These are phyloP conservation scores for Trachelipus rathkii DNA, from an alignment of 1,140 invertebrate genomes.

Conservation along the genomic window DNA sequence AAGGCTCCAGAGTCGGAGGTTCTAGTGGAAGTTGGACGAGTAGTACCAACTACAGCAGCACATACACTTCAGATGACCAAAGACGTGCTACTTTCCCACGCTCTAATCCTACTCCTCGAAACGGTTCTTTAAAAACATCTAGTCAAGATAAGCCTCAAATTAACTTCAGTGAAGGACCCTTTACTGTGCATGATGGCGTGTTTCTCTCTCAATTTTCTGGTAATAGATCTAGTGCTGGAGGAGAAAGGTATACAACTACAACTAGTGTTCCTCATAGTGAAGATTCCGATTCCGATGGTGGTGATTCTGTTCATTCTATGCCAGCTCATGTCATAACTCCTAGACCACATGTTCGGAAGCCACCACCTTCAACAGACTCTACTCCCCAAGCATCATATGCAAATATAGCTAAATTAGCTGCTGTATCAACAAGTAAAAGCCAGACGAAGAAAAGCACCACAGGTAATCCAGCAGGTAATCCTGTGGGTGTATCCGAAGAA, in stretches of 20 bases:
- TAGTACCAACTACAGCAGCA: conserved; percentile 24
- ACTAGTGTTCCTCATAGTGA: conserved; percentile 43
- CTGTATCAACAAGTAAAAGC: conserved; percentile 32
- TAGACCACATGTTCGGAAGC: conserved; percentile 41
- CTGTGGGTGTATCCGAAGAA: neutral
- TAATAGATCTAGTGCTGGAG: conserved; percentile 34
- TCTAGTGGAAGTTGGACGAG: conserved; percentile 22
- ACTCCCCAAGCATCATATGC: conserved; percentile 43
- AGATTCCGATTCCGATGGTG: conserved; percentile 43
- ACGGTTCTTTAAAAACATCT: conserved; percentile 16
- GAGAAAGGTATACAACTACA: conserved; percentile 35
- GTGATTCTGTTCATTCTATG: conserved; percentile 44
- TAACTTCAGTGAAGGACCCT: conserved; percentile 41
- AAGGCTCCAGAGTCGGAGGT: conserved; percentile 16
- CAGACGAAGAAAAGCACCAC: conserved; percentile 37
- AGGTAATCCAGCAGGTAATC: neutral
- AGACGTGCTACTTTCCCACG: conserved; percentile 4
- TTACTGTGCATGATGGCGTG: conserved; percentile 35
- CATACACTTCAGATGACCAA: conserved; percentile 10
- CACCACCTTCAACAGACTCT: conserved; percentile 41
- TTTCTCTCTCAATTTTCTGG: conserved; percentile 40
- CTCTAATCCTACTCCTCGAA: conserved; percentile 21
- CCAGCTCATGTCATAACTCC: conserved; percentile 41
- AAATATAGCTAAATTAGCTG: conserved; percentile 44
- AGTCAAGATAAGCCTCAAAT: conserved; percentile 35